A percentile compares a stretch with the other conserved stretches of the same genome.
phyloP scores from a whole-genome alignment of 1,140 invertebrate genomes.

The Carcinoscorpius rotundicauda region DNA sequence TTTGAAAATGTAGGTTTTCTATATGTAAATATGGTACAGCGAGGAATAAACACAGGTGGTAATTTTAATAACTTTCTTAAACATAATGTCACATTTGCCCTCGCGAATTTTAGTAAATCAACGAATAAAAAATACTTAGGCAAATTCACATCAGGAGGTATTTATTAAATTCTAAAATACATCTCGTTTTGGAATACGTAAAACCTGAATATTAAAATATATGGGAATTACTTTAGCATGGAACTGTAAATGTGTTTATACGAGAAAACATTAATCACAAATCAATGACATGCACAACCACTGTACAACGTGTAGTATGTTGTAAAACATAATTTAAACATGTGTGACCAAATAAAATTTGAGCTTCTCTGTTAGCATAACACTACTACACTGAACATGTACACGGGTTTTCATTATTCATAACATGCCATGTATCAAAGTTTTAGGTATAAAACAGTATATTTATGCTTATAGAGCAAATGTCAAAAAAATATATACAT shows the following conservation, averaged over 20 bases:
- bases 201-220: constrained; percentile 36
- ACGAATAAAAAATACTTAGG: no score
- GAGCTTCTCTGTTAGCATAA: constrained; percentile 22
- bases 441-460: no score
- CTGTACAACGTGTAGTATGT: constrained; percentile 3
- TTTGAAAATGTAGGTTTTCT: no score
- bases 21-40: no score
- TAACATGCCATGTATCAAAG: constrained; percentile 21
- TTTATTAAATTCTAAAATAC: constrained; percentile 32
- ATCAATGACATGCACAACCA: constrained; percentile 21
- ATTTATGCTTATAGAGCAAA: no score
- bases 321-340: constrained; percentile 19
- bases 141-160: constrained; percentile 27
- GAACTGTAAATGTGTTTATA: constrained; percentile 29
- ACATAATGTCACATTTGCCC: no score
- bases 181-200: constrained; percentile 32
- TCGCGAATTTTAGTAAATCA: no score
- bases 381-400: constrained; percentile 19
- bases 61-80: no score
- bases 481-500: no score
- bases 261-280: constrained; percentile 25
- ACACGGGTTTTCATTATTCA: constrained; percentile 23
- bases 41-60: no score
- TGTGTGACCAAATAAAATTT: constrained; percentile 12
- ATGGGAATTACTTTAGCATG: constrained; percentile 33